Evolutionary conservation across 2,888 invertebrate genomes (phyloP).

Genomic region (Coleophora deauratella): DNA sequence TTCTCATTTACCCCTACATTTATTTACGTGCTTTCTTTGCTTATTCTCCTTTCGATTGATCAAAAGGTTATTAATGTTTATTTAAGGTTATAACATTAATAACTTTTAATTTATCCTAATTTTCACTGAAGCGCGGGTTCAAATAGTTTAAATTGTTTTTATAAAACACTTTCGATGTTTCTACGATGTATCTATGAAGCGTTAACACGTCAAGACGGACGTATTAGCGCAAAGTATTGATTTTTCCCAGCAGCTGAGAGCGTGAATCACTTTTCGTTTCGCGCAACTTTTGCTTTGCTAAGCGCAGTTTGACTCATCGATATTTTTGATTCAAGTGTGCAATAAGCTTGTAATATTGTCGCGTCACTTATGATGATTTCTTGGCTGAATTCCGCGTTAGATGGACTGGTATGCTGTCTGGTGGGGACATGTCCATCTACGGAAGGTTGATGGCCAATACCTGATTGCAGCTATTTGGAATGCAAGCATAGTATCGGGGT

Average conservation of each 20-base stretch:
- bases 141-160: slow-evolving; percentile 6
- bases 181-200: slow-evolving; percentile 5
- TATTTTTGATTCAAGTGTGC: slow-evolving; percentile 33
- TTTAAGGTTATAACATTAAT: too few species aligned
- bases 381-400: neutral
- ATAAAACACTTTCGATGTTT: neutral
- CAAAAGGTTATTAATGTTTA: too few species aligned
- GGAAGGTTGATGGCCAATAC: slow-evolving; percentile 17
- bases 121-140: slow-evolving; percentile 20
- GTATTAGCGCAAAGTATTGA: slow-evolving; percentile 44
- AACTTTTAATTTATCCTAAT: slow-evolving; percentile 25
- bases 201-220: too few species aligned
- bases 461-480: slow-evolving; percentile 14
- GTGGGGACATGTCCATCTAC: slow-evolving; percentile 19
- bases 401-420: slow-evolving; percentile 13
- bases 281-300: slow-evolving; percentile 38
- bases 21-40: too few species aligned
- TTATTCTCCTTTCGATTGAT: too few species aligned
- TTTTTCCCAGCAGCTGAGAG: slow-evolving; percentile 64
- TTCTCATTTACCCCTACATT: too few species aligned
- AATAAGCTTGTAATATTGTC: slow-evolving; percentile 17
- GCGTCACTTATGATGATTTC: slow-evolving; percentile 5
- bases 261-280: slow-evolving; percentile 29
- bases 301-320: slow-evolving; percentile 47
- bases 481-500: slow-evolving; percentile 12